These are phyloP conservation scores for Macrobrachium rosenbergii DNA, from an alignment of 1,140 invertebrate species.

Conservation along the genomic window DNA sequence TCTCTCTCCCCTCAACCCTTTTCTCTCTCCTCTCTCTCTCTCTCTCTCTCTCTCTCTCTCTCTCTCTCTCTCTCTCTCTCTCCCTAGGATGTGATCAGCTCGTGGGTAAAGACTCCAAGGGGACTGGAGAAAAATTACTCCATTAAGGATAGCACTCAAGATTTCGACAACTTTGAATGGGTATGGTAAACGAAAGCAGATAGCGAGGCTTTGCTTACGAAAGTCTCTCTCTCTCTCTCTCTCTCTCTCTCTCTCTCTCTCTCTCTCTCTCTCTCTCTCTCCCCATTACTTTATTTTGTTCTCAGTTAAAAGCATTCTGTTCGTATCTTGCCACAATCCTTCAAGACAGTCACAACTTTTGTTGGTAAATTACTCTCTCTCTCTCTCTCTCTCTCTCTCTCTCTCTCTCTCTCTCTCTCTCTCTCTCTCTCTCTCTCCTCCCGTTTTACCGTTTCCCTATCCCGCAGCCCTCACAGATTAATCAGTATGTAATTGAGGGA, in stretches of 20 bases:
- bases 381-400: too few species aligned
- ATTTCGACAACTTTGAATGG: conserved; percentile 61
- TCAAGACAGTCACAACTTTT: too few species aligned
- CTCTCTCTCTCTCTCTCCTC: neutral
- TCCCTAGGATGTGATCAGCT: conserved; percentile 43
- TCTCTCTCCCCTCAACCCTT: too few species aligned
- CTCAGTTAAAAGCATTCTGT: too few species aligned
- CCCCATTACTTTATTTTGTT: neutral
- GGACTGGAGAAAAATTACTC: conserved; percentile 56
- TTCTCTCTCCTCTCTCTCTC: neutral
- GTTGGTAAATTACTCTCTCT: too few species aligned
- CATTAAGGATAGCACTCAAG: conserved; percentile 56
- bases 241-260: too few species aligned
- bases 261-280: neutral
- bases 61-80: neutral
- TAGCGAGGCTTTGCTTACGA: conserved; percentile 14
- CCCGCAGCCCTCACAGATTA: too few species aligned
- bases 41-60: neutral
- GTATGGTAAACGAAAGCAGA: conserved; percentile 48
- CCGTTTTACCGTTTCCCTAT: neutral
- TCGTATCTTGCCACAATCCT: too few species aligned
- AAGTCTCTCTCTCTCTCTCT: neutral
- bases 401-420: too few species aligned
- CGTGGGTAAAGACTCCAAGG: conserved; percentile 52
- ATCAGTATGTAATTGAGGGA: neutral